Percentiles rank a stretch among this genome's conserved stretches.
Evolutionary conservation across 2,797 vertebrate genomes (phyloP).

Genomic region (Myotis vivesi): DNA sequence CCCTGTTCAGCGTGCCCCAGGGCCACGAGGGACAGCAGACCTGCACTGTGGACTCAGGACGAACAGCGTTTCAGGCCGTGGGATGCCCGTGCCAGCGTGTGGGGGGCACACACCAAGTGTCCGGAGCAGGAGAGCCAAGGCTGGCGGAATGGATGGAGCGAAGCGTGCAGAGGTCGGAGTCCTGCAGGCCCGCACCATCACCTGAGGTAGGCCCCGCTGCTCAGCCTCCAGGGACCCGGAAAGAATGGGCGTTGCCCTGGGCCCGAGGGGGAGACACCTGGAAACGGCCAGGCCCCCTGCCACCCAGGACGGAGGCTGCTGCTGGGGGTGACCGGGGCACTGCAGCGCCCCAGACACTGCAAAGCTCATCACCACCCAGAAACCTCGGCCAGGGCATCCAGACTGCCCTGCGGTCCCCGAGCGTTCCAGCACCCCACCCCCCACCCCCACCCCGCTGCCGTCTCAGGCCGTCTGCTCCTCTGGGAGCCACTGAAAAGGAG

Average conservation of each 20-base stretch:
- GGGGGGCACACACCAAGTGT: not conserved
- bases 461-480: not conserved
- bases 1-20: not conserved
- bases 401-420: not conserved
- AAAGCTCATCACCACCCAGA: not conserved
- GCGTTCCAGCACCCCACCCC: not conserved
- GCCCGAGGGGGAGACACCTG: not conserved
- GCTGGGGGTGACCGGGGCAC: too few relatives aligned
- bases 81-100: not conserved
- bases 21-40: not conserved
- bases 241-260: not conserved
- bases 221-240: not conserved
- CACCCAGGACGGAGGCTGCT: too few relatives aligned
- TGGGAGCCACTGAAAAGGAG: slow-evolving; percentile 64
- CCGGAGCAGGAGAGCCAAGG: not conserved
- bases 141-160: not conserved
- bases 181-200: too few relatives aligned
- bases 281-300: too few relatives aligned
- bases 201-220: not conserved
- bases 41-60: not conserved
- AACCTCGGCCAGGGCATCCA: not conserved
- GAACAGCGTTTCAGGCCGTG: not conserved
- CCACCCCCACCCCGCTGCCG: not conserved
- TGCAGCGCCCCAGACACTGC: too few relatives aligned
- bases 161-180: not conserved